Evolutionary conservation across 1,140 invertebrate genomes (phyloP), one percentile per base, ranked within the genome.

Genomic region (Epicauta chinensis): DNA sequence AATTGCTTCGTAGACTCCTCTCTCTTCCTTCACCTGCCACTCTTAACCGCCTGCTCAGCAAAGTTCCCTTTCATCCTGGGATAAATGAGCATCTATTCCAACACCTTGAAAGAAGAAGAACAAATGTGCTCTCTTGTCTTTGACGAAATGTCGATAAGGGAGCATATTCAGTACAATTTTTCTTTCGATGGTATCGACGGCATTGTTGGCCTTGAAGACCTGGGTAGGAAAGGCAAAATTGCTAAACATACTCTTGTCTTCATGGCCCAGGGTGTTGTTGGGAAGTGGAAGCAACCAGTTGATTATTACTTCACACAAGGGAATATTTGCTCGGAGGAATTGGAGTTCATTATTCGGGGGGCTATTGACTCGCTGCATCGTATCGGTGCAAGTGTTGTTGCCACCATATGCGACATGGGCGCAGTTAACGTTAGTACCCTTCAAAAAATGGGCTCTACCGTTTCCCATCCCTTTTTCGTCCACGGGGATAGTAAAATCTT

Each of bases 21-120:
- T n/a, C n/a, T 0, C 29, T 56, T 15, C 48, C 48, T 15, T 51
- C 53, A 10, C 16, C 17, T 12, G 32, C 37, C 31, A 51, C 37
- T 35, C 31, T 53, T 23, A 52, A 52, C 12, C 2, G 9, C 5
- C 16, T 51, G 17, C 43, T 56, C 17, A 37, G 42, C 1, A 43
- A 53, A 10, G 42, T 56, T 17, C 34, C 45, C 43, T 57, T 57
- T 39, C 13, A 49, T 32, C 23, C 32, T 15, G 50, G 50, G 35
- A 49, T 57, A 16, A 57, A 43, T 49, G 3, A 31, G 13, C 13
- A 16, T 16, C 15, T 57, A 16, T 34, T 57, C 3, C 16, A 53
- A 30, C 12, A 53, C 43, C 23, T n/a, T n/a, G 36, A 42, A 48
- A 42, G 14, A 48, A 53, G 45, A 5, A 47, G 45, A 57, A 39